A percentile compares a stretch with the other conserved stretches of the same genome.
Conservation (phyloP, 1,140 invertebrate species). For the Plectrocnemia conspersa region DNA sequence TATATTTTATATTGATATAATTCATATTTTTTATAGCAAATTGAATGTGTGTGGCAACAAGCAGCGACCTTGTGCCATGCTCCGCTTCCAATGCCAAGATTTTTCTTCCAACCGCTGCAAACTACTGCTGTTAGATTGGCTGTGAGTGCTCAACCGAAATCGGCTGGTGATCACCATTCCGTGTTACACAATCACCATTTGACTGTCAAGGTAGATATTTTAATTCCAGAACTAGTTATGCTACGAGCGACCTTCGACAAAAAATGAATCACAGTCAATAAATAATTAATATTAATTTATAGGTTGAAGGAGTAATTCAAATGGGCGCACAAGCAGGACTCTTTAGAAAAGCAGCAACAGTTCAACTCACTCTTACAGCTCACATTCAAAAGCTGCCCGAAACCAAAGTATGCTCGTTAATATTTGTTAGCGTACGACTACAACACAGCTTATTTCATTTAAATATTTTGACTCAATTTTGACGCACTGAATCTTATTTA, state of each 20-base stretch:
- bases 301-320: conserved; percentile 76
- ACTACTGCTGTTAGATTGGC: conserved; percentile 76
- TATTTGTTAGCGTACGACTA: no score
- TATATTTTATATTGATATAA: conserved; percentile 9
- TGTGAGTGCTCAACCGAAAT: conserved; percentile 75
- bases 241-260: no score
- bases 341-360: conserved; percentile 61
- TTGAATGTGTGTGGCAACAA: conserved; percentile 63
- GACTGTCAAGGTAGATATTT: conserved; percentile 62
- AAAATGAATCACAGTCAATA: no score
- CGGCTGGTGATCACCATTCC: conserved; percentile 61
- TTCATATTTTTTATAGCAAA: conserved; percentile 54
- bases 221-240: neutral
- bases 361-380: conserved; percentile 62
- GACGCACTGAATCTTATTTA: neutral
- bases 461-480: neutral
- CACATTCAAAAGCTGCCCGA: conserved; percentile 43
- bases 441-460: neutral
- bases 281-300: no score
- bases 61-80: conserved; percentile 62
- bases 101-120: conserved; percentile 85
- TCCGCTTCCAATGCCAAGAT: conserved; percentile 72
- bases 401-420: conserved; percentile 25
- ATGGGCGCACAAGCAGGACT: conserved; percentile 59
- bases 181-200: conserved; percentile 52